phyloP scores from a whole-genome alignment of 2,797 vertebrate genomes.

The Brotula barbata region DNA sequence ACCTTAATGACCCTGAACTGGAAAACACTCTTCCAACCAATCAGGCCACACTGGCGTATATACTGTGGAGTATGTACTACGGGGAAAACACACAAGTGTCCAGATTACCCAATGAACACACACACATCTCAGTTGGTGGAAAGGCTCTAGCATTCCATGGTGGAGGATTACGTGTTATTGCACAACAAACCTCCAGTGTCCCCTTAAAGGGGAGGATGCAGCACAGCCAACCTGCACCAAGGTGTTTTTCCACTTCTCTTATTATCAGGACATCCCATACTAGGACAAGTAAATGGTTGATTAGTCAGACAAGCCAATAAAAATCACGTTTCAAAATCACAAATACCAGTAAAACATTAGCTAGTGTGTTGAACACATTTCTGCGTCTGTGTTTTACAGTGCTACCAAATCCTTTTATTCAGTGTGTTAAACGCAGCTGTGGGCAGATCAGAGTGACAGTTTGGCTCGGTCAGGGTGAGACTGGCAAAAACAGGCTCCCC shows the following conservation, averaged over 20 bases:
- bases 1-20: constrained; percentile 52
- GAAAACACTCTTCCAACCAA: constrained; percentile 33
- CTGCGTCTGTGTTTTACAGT: too few species aligned
- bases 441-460: constrained; percentile 42
- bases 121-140: constrained; percentile 48
- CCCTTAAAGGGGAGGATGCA: constrained; percentile 36
- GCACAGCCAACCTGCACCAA: constrained; percentile 26
- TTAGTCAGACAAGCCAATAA: constrained; percentile 30
- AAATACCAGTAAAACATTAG: too few species aligned
- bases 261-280: constrained; percentile 16
- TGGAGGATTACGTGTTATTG: constrained; percentile 65
- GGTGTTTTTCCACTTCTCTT: constrained; percentile 62
- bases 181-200: constrained; percentile 61
- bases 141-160: constrained; percentile 43
- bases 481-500: constrained; percentile 37
- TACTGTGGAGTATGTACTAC: constrained; percentile 39
- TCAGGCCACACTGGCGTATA: constrained; percentile 51
- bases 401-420: constrained; percentile 22
- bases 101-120: constrained; percentile 48
- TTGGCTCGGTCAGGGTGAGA: constrained; percentile 41
- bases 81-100: constrained; percentile 54
- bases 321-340: too few species aligned
- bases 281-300: constrained; percentile 66
- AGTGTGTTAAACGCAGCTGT: constrained; percentile 32
- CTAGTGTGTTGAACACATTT: too few species aligned